A percentile compares a stretch with the other conserved stretches of the same genome.
phyloP scores from a whole-genome alignment of 1,140 invertebrate genomes.

The Diachasmimorpha longicaudata region DNA sequence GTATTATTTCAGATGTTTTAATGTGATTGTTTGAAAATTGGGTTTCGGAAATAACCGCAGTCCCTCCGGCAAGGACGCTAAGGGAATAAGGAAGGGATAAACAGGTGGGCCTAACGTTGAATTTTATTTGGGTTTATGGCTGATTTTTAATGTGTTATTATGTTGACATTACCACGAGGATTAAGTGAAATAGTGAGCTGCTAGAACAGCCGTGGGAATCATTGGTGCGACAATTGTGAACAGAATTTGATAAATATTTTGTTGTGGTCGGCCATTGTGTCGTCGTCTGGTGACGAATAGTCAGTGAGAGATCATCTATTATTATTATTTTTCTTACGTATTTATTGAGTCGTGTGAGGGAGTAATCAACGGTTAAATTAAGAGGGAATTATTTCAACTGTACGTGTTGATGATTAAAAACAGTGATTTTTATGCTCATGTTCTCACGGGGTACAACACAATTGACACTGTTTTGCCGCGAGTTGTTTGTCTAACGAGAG shows the following conservation, averaged over 20 bases:
- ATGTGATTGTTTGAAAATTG: neutral
- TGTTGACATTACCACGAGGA: no score
- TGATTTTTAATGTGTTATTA: neutral
- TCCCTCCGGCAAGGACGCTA: constrained; percentile 34
- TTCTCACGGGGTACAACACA: neutral
- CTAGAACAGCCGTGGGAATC: no score
- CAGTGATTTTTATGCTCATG: neutral
- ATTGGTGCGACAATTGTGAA: no score
- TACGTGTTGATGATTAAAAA: neutral
- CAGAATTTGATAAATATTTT: no score
- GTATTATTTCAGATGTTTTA: no score
- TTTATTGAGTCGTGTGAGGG: no score
- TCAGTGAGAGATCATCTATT: no score
- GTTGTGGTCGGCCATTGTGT: no score
- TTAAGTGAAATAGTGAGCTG: no score
- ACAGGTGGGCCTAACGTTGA: neutral
- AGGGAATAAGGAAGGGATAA: constrained; percentile 5
- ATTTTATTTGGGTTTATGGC: neutral
- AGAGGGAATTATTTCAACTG: neutral
- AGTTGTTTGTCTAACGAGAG: neutral
- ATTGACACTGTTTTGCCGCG: neutral
- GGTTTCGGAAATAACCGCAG: constrained; percentile 15
- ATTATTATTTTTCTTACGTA: neutral
- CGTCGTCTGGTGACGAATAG: no score
- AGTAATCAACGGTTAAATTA: no score